Conservation (phyloP, 1,140 invertebrate genomes). For the Zaprionus davidi region DNA sequence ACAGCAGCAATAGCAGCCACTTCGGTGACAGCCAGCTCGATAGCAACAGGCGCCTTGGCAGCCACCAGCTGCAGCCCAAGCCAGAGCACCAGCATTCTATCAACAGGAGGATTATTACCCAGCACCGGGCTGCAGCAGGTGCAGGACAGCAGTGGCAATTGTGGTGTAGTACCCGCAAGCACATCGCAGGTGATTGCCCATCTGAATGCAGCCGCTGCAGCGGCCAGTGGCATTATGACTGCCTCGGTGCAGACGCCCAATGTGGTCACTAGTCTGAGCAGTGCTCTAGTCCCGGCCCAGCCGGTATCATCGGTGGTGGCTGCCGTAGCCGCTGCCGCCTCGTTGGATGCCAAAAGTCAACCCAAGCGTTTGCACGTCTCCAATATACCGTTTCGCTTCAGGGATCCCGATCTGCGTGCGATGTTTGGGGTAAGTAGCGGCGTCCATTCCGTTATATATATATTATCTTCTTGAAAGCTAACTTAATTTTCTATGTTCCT, state of each 20-base stretch:
- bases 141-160: constrained; percentile 57
- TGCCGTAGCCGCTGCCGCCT: constrained; percentile 56
- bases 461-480: not conserved
- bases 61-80: constrained; percentile 61
- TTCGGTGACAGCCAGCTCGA: constrained; percentile 74
- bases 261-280: constrained; percentile 72
- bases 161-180: constrained; percentile 62
- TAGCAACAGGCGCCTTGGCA: constrained; percentile 70
- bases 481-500: constrained; percentile 67
- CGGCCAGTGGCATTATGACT: constrained; percentile 73
- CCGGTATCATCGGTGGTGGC: constrained; percentile 60
- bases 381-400: constrained; percentile 99
- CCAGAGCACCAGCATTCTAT: constrained; percentile 52
- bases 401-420: constrained; percentile 97
- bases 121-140: constrained; percentile 46
- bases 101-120: constrained; percentile 51
- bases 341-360: constrained; percentile 86
- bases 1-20: constrained; percentile 60
- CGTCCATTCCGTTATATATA: too few species aligned
- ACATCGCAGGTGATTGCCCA: constrained; percentile 79
- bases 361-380: constrained; percentile 97
- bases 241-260: constrained; percentile 65
- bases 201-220: constrained; percentile 71
- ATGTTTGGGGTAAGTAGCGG: constrained; percentile 97
- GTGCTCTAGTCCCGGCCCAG: constrained; percentile 74